Evolutionary conservation across 2,888 invertebrate species (phyloP).

Genomic region (Lasioglossum villosulum): DNA sequence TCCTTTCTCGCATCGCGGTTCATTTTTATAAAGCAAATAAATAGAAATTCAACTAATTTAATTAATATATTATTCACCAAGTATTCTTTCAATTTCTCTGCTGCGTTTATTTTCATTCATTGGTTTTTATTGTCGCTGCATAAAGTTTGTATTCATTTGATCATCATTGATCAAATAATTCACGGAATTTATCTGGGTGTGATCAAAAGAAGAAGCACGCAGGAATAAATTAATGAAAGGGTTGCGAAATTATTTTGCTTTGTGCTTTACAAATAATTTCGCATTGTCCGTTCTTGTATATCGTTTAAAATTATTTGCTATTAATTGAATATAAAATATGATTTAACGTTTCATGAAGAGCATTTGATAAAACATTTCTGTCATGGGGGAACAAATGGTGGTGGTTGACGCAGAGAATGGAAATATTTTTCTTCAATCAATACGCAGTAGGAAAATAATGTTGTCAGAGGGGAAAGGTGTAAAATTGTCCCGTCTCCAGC

Average conservation of each 20-base stretch:
- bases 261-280: no score
- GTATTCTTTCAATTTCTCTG: neutral
- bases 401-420: neutral
- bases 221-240: no score
- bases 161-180: neutral
- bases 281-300: no score
- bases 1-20: neutral
- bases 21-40: neutral
- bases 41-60: neutral
- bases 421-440: neutral
- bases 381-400: neutral
- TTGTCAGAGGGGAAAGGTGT: neutral
- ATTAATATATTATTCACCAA: neutral
- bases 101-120: neutral
- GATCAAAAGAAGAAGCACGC: no score
- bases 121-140: neutral
- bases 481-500: neutral
- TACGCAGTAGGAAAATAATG: neutral
- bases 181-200: neutral
- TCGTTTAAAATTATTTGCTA: no score
- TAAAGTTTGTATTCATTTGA: neutral
- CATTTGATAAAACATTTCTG: no score
- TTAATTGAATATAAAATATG: no score
- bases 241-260: no score
- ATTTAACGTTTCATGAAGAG: neutral